Evolutionary conservation across 2,888 invertebrate genomes (phyloP).

Genomic region (Amitus sp.): DNA sequence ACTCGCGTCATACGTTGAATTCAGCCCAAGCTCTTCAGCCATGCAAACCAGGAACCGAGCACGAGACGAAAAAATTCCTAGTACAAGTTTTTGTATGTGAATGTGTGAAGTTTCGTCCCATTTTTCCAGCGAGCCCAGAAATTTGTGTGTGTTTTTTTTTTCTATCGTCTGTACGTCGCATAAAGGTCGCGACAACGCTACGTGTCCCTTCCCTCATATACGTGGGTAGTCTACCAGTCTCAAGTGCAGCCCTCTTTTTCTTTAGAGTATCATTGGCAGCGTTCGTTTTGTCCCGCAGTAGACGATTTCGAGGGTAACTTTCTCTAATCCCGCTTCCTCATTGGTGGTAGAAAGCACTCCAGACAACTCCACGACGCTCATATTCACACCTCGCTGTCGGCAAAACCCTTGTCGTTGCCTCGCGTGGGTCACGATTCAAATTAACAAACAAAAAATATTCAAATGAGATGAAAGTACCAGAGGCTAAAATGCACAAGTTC

Average conservation of each 20-base stretch:
- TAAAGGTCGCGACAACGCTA: slow-evolving; percentile 25
- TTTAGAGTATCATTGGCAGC: slow-evolving; percentile 42
- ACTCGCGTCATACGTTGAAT: too few relatives aligned
- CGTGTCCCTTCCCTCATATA: slow-evolving; percentile 37
- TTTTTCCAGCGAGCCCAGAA: neutral
- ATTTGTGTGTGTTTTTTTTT: slow-evolving; percentile 26
- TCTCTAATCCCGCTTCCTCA: slow-evolving; percentile 37
- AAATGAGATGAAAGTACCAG: too few relatives aligned
- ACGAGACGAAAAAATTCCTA: too few relatives aligned
- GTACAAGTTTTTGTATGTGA: too few relatives aligned
- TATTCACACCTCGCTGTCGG: slow-evolving; percentile 38
- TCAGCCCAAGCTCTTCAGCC: too few relatives aligned
- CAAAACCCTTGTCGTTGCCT: slow-evolving; percentile 17
- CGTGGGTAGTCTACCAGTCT: slow-evolving; percentile 40
- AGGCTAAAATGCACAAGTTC: too few relatives aligned
- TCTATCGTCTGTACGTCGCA: slow-evolving; percentile 29
- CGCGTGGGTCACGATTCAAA: neutral
- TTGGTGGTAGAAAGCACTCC: slow-evolving; percentile 38
- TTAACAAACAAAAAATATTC: neutral
- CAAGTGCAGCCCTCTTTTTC: slow-evolving; percentile 40
- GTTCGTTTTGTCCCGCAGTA: slow-evolving; percentile 42
- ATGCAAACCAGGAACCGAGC: too few relatives aligned
- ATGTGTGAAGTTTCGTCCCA: neutral
- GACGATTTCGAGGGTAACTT: slow-evolving; percentile 41
- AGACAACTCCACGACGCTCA: slow-evolving; percentile 33